Conservation (phyloP, 2,113 vertebrate genomes). For the Saimiri boliviensis region DNA sequence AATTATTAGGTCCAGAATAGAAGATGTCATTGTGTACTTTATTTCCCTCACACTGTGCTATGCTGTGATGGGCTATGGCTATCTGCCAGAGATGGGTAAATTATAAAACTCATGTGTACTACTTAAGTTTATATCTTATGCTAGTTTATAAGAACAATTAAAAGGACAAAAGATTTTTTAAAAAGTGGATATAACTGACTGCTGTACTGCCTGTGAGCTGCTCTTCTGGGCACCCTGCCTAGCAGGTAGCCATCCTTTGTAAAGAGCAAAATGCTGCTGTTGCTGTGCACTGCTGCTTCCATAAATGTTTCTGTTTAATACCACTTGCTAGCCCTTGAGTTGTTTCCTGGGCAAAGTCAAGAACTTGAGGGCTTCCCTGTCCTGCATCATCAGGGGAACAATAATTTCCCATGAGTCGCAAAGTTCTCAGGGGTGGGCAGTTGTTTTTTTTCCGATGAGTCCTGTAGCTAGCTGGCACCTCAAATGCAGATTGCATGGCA, state of each 20-base stretch:
- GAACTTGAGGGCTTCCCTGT: too few relatives aligned
- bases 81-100: not conserved
- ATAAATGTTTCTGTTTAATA: too few relatives aligned
- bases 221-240: too few relatives aligned
- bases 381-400: too few relatives aligned
- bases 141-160: not conserved
- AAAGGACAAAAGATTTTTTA: not conserved
- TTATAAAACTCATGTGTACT: not conserved
- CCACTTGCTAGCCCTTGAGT: too few relatives aligned
- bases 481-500: not conserved
- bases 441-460: not conserved
- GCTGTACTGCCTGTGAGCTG: too few relatives aligned
- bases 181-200: too few relatives aligned
- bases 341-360: too few relatives aligned
- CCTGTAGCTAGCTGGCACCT: not conserved
- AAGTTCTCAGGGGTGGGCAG: not conserved
- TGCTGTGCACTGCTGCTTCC: too few relatives aligned
- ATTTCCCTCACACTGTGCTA: not conserved
- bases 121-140: not conserved
- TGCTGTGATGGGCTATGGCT: not conserved
- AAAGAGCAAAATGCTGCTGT: too few relatives aligned
- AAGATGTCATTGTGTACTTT: not conserved
- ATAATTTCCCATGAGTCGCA: not conserved
- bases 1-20: not conserved
- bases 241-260: too few relatives aligned